Percentiles rank a stretch among this genome's conserved stretches.
These are phyloP conservation scores for Melinopterus prodromus DNA, from an alignment of 2,888 invertebrate species.

Conservation along the genomic window DNA sequence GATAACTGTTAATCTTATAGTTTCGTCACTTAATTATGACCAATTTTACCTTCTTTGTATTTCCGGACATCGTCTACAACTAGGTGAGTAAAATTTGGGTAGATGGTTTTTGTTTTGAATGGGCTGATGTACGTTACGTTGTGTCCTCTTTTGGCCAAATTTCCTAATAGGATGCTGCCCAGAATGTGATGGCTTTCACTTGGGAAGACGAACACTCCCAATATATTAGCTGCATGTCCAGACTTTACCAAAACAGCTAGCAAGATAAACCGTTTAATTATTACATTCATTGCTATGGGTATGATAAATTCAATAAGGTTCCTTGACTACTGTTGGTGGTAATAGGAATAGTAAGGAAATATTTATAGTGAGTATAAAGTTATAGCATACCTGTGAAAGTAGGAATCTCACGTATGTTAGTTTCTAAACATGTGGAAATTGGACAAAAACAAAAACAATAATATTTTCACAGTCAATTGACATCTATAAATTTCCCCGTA, in stretches of 20 bases:
- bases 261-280: not conserved
- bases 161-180: slow-evolving; percentile 6
- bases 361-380: not conserved
- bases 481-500: no score
- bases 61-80: not conserved
- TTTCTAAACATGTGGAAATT: not conserved
- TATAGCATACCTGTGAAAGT: not conserved
- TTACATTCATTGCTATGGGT: not conserved
- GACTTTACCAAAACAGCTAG: not conserved
- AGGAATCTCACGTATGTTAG: not conserved
- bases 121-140: slow-evolving; percentile 16
- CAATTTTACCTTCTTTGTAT: slow-evolving; percentile 7
- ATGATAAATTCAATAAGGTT: not conserved
- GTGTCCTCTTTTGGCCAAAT: slow-evolving; percentile 6
- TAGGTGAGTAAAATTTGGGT: not conserved
- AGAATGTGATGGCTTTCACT: slow-evolving; percentile 21
- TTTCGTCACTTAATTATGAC: not conserved
- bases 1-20: not conserved
- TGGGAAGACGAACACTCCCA: slow-evolving; percentile 5
- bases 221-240: slow-evolving; percentile 5
- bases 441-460: not conserved
- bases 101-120: not conserved
- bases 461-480: not conserved
- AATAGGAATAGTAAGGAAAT: not conserved
- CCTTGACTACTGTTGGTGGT: not conserved